A percentile compares a stretch with the other conserved stretches of the same genome.
Conservation (phyloP, 2,888 invertebrate genomes). For the Alitta virens region DNA sequence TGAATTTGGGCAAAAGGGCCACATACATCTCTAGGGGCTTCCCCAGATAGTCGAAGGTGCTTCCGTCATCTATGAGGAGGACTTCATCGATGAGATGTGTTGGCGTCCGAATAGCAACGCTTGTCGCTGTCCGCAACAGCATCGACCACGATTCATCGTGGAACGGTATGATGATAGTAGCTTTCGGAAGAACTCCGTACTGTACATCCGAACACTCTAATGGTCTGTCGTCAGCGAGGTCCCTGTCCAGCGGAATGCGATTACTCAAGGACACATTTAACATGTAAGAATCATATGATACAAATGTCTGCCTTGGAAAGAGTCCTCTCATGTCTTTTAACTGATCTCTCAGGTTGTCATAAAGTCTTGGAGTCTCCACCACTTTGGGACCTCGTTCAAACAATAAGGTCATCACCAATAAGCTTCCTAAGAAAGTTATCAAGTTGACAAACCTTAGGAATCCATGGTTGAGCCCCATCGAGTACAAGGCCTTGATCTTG, state of each 20-base stretch:
- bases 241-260: not conserved
- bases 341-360: not conserved
- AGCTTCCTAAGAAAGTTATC: no score
- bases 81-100: slow-evolving; percentile 21
- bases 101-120: slow-evolving; percentile 22
- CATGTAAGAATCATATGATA: not conserved
- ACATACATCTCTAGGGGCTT: slow-evolving; percentile 20
- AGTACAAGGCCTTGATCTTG: no score
- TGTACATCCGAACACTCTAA: not conserved
- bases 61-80: slow-evolving; percentile 26
- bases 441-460: no score
- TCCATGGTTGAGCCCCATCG: no score
- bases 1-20: not conserved
- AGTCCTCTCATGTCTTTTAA: not conserved
- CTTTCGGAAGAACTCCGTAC: slow-evolving; percentile 16
- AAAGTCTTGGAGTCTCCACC: not conserved
- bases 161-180: slow-evolving; percentile 28
- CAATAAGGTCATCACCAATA: no score
- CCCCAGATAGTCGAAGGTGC: slow-evolving; percentile 18
- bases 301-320: not conserved
- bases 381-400: no score
- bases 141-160: slow-evolving; percentile 30
- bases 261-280: not conserved
- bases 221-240: not conserved
- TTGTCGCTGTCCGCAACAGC: slow-evolving; percentile 24